Conservation (phyloP, 2,797 vertebrate species). For the Agapornis canus region DNA sequence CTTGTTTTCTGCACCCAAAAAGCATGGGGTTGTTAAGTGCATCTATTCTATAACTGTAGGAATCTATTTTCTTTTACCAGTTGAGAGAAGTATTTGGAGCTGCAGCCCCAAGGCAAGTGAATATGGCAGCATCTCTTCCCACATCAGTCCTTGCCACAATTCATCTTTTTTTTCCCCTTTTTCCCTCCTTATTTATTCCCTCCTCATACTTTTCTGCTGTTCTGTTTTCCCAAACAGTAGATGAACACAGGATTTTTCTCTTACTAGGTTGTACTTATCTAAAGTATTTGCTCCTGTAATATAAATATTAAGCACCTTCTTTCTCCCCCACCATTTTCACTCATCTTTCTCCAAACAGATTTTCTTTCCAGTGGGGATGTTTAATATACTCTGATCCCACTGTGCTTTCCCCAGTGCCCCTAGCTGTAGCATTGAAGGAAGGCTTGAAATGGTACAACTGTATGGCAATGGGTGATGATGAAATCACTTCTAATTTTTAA, state of each 20-base stretch:
- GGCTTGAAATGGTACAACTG: neutral
- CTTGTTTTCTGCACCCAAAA: neutral
- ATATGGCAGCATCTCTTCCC: neutral
- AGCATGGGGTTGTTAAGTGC: neutral
- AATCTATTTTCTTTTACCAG: neutral
- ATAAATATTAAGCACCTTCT: neutral
- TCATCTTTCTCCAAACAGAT: neutral
- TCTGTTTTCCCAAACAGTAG: neutral
- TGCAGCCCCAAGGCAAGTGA: neutral
- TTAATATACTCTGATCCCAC: neutral
- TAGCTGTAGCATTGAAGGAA: neutral
- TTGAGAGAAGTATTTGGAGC: neutral
- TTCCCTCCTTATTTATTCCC: neutral
- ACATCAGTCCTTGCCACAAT: neutral
- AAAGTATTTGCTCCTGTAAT: neutral
- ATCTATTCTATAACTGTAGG: neutral
- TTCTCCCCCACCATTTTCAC: rapidly evolving
- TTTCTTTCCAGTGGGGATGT: neutral
- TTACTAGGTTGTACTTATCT: neutral
- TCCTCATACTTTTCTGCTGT: neutral
- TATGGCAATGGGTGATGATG: neutral
- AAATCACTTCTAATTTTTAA: neutral
- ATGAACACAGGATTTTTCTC: neutral
- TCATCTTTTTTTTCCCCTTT: neutral
- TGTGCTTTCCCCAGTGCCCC: neutral